Conservation (phyloP, 2,888 invertebrate species). For the Tupiocoris notatus region DNA sequence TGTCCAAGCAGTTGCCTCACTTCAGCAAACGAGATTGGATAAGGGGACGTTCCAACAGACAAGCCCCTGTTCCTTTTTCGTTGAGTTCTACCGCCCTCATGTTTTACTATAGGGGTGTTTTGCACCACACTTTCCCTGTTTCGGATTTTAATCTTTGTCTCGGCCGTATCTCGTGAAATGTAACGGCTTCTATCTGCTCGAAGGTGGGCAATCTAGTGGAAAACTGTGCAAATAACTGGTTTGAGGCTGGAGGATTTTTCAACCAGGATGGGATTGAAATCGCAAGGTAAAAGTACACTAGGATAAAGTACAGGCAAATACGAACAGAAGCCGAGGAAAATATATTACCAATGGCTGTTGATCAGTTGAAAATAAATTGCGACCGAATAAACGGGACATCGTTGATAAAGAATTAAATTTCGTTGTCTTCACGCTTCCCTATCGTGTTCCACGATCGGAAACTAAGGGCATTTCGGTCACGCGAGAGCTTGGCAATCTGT, state of each 20-base stretch:
- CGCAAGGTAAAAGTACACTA: too few relatives aligned
- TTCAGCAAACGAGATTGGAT: constrained; percentile 21
- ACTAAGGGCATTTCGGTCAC: constrained; percentile 1
- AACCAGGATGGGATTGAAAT: too few relatives aligned
- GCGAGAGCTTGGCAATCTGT: constrained; percentile 17
- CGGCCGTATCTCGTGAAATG: too few relatives aligned
- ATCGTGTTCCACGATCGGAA: neutral
- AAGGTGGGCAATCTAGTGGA: too few relatives aligned
- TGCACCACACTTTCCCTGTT: neutral
- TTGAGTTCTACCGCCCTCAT: neutral
- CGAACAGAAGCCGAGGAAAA: too few relatives aligned
- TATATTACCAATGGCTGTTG: too few relatives aligned
- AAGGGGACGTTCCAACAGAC: constrained; percentile 28
- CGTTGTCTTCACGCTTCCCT: neutral
- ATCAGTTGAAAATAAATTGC: too few relatives aligned
- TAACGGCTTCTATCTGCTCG: too few relatives aligned
- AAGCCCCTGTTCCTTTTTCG: neutral
- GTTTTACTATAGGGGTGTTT: neutral
- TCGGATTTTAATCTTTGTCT: neutral
- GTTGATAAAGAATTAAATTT: neutral
- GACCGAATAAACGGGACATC: too few relatives aligned
- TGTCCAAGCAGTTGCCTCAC: constrained; percentile 26
- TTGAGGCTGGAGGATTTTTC: too few relatives aligned
- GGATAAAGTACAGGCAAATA: too few relatives aligned
- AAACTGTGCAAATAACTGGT: too few relatives aligned